Base-by-base conservation (phyloP, 2,113 vertebrate genomes). In the Meles meles region DNA sequence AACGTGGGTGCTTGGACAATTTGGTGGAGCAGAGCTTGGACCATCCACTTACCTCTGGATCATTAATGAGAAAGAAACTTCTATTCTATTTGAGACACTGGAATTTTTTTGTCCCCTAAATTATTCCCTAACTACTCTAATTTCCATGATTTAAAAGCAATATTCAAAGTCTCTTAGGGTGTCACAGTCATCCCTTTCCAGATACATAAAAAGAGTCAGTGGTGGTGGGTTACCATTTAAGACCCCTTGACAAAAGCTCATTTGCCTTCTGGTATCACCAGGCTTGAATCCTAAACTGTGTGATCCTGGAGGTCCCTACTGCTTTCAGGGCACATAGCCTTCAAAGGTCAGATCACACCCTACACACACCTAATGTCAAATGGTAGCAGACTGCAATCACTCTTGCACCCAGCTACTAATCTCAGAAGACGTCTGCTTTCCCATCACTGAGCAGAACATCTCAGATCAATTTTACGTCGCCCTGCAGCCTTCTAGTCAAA, bases 401-500 rank as follows among this genome's bases (percentile, higher is more conserved):
- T n/a, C 12, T 52, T 57, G 52, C 20, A 34, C 27, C 29, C 9
- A 87, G 61, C 42, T 27, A 13, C 18, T 31, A n/a, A 61, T 61
- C 44, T 80, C 44, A 12, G 6, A 31, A 79, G 44, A 83, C 34
- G 31, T 37, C 27, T 82, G 6, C 63, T 95, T 77, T 84, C 67
- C 57, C 11, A 1, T 39, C 76, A 79, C 1, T 81, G 76, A 9
- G 57, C 84, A 96, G 85, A 90, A 96, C 65, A 77, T 13, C n/a
- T 93, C 76, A 31, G 96, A 74, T 93, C 97, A 90, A 15, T 29
- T 34, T 76, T 27, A 20, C 67, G 81, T 57, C 89, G 94, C 97
- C 88, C 93, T 94, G 90, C 72, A 97, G 94, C 55, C 67, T 85
- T 18, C 44, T 84, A 71, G 95, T 94, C 65, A 88, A 82, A 91